phyloP scores from a whole-genome alignment of 2,797 vertebrate genomes.

The Acipenser transmontanus region DNA sequence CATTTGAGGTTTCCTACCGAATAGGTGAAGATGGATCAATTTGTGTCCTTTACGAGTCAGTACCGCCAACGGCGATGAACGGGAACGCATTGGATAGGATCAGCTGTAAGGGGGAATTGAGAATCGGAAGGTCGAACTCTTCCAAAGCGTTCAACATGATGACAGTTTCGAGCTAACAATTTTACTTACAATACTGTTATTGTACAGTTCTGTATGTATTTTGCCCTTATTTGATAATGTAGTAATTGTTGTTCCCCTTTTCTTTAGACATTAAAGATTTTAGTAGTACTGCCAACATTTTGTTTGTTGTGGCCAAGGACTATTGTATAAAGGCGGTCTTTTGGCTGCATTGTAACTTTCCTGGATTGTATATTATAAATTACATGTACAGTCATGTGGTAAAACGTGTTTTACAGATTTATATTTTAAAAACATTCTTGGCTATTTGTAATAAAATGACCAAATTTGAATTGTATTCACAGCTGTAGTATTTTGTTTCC shows the following conservation, averaged over 20 bases:
- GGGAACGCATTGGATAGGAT: conserved; percentile 35
- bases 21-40: conserved; percentile 67
- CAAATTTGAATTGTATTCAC: conserved; percentile 6
- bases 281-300: conserved; percentile 40
- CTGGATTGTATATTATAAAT: conserved; percentile 51
- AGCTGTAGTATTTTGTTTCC: neutral
- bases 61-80: conserved; percentile 26
- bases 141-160: conserved; percentile 55
- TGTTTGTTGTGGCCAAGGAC: conserved; percentile 40
- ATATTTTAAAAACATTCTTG: conserved; percentile 51
- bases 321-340: conserved; percentile 30
- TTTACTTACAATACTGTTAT: conserved; percentile 10
- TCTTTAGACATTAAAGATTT: conserved; percentile 31
- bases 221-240: conserved; percentile 27
- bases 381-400: conserved; percentile 47
- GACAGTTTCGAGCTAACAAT: conserved; percentile 54
- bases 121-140: conserved; percentile 44
- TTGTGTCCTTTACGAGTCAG: conserved; percentile 60
- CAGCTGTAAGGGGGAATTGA: conserved; percentile 55
- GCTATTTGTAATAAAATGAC: conserved; percentile 53
- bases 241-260: conserved; percentile 30
- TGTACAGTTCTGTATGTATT: conserved; percentile 36
- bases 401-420: conserved; percentile 51
- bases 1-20: conserved; percentile 65
- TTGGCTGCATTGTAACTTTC: conserved; percentile 24